A percentile compares a stretch with the other conserved stretches of the same genome.
These are phyloP conservation scores for Octodon degus DNA, from an alignment of 2,113 vertebrate genomes.

Conservation along the genomic window DNA sequence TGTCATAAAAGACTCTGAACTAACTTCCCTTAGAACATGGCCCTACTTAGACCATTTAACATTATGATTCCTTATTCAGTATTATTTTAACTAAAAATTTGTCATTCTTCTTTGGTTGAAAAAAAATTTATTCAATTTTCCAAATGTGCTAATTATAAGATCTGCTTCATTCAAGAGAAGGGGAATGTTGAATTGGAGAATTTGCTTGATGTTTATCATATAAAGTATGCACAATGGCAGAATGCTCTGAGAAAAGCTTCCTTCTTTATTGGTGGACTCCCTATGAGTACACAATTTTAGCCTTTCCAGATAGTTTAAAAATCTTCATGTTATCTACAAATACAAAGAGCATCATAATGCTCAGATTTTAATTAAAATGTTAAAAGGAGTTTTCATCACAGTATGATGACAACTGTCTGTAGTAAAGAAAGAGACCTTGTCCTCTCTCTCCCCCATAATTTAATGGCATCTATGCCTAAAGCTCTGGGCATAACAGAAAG, in stretches of 20 bases:
- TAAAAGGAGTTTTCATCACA: conserved; percentile 64
- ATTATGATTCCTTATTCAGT: not conserved
- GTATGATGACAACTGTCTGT: conserved; percentile 54
- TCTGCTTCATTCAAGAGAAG: conserved; percentile 69
- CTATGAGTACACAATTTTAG: conserved; percentile 48
- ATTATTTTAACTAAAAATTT: not conserved
- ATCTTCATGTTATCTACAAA: conserved; percentile 57
- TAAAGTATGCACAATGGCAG: conserved; percentile 62
- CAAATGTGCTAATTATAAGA: conserved; percentile 71
- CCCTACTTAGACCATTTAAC: not conserved
- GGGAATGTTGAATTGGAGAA: not conserved
- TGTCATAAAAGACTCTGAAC: not conserved
- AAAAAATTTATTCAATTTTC: conserved; percentile 50
- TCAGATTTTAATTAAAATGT: conserved; percentile 69
- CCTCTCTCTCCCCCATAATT: conserved; percentile 32
- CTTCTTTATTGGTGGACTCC: conserved; percentile 32
- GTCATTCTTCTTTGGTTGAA: conserved; percentile 42
- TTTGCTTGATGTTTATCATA: not conserved
- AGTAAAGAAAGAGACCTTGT: conserved; percentile 64
- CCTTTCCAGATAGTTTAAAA: conserved; percentile 50
- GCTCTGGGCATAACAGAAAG: conserved; percentile 45
- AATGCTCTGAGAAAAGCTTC: conserved; percentile 23
- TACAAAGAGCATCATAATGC: conserved; percentile 9
- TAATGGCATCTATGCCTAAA: conserved; percentile 22
- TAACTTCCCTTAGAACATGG: not conserved